Evolutionary conservation across 2,888 invertebrate species (phyloP).

Genomic region (Melanophora roralis): DNA sequence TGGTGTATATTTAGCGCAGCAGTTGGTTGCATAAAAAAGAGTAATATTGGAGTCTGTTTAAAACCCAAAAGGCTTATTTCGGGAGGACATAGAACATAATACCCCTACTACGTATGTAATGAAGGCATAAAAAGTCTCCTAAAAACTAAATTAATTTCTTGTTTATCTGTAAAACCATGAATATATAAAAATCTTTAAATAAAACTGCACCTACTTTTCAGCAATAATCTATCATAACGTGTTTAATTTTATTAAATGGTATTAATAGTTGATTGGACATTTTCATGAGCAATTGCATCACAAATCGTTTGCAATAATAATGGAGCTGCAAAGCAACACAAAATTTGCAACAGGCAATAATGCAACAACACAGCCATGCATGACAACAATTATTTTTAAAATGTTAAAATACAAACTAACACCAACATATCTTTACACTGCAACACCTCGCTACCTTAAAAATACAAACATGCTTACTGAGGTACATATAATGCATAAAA

Average conservation of each 20-base stretch:
- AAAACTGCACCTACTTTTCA: too few species aligned
- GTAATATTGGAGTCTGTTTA: too few species aligned
- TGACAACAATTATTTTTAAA: constrained; percentile 25
- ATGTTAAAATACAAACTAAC: neutral
- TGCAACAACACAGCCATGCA: constrained; percentile 44
- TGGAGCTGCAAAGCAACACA: neutral
- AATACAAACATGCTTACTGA: neutral
- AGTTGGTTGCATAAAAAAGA: too few species aligned
- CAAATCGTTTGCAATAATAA: constrained; percentile 49
- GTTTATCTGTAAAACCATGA: too few species aligned
- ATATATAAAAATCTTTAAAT: too few species aligned
- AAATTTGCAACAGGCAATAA: constrained; percentile 15
- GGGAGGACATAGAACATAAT: too few species aligned
- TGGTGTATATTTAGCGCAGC: too few species aligned
- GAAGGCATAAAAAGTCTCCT: too few species aligned
- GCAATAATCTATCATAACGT: constrained; percentile 40
- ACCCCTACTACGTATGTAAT: too few species aligned
- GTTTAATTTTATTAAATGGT: neutral
- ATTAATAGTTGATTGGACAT: constrained; percentile 24
- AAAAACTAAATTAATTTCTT: too few species aligned
- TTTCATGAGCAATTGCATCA: constrained; percentile 52
- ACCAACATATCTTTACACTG: constrained; percentile 1
- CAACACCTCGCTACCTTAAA: neutral
- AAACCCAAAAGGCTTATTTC: too few species aligned
- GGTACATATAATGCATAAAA: too few species aligned